Evolutionary conservation across 2,113 vertebrate species (phyloP).

Genomic region (Oryctolagus cuniculus): mOryCun1.1 NC_091433.1:142134001-142134500

Average conservation of each 20-base stretch:
- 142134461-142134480: not conserved
- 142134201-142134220: slow-evolving; percentile 85
- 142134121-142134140: slow-evolving; percentile 77
- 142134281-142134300: slow-evolving; percentile 85
- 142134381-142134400: slow-evolving; percentile 84
- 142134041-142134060: slow-evolving; percentile 77
- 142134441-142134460: slow-evolving; percentile 72
- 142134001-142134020: slow-evolving; percentile 47
- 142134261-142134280: slow-evolving; percentile 90
- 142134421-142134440: slow-evolving; percentile 57
- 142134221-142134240: slow-evolving; percentile 85
- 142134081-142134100: slow-evolving; percentile 65
- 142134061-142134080: slow-evolving; percentile 66
- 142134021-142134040: slow-evolving; percentile 1
- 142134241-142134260: slow-evolving; percentile 91
- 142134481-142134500: not conserved
- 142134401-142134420: slow-evolving; percentile 78
- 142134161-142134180: slow-evolving; percentile 84
- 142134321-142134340: slow-evolving; percentile 50
- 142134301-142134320: slow-evolving; percentile 50
- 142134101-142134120: slow-evolving; percentile 64
- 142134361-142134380: slow-evolving; percentile 85
- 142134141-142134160: slow-evolving; percentile 75
- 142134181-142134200: slow-evolving; percentile 85
- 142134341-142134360: slow-evolving; percentile 39